Conservation (phyloP, 1,140 invertebrate species). For the Prorops nasuta region DNA sequence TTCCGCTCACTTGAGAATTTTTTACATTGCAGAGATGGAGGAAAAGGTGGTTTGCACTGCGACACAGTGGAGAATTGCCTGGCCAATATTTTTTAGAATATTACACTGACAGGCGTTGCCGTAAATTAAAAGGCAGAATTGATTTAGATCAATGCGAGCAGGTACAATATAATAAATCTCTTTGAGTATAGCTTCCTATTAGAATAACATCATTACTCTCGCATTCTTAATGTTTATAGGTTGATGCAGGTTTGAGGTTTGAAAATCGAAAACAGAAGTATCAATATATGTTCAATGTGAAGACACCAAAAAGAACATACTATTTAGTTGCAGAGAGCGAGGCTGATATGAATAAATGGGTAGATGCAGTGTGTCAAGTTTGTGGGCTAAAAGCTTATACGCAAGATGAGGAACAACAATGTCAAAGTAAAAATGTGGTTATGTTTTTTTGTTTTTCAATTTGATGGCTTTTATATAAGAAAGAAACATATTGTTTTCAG, state of each 20-base stretch:
- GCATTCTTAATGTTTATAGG: conserved; percentile 55
- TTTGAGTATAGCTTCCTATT: not conserved
- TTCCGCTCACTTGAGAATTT: conserved; percentile 4
- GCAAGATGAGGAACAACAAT: conserved; percentile 66
- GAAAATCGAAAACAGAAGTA: conserved; percentile 80
- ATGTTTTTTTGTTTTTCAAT: not conserved
- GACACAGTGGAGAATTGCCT: conserved; percentile 85
- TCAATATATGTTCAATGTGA: conserved; percentile 84
- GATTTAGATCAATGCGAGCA: conserved; percentile 95
- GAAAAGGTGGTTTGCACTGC: conserved; percentile 87
- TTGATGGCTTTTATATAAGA: not conserved
- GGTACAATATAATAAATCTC: conserved; percentile 55
- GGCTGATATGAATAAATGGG: conserved; percentile 92
- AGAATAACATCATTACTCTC: not conserved
- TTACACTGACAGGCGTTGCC: conserved; percentile 82
- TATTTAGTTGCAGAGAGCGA: conserved; percentile 90
- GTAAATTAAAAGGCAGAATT: conserved; percentile 86
- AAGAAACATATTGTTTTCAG: conserved; percentile 26
- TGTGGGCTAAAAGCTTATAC: conserved; percentile 81
- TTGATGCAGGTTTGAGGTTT: conserved; percentile 82
- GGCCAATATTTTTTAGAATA: conserved; percentile 93
- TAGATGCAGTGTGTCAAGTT: conserved; percentile 88
- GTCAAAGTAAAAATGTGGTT: conserved; percentile 39
- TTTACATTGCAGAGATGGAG: conserved; percentile 79
- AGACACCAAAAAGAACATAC: conserved; percentile 84